These are phyloP conservation scores for Benitochromis conjunctus DNA, from an alignment of 2,113 vertebrate species.

Conservation along the genomic window DNA sequence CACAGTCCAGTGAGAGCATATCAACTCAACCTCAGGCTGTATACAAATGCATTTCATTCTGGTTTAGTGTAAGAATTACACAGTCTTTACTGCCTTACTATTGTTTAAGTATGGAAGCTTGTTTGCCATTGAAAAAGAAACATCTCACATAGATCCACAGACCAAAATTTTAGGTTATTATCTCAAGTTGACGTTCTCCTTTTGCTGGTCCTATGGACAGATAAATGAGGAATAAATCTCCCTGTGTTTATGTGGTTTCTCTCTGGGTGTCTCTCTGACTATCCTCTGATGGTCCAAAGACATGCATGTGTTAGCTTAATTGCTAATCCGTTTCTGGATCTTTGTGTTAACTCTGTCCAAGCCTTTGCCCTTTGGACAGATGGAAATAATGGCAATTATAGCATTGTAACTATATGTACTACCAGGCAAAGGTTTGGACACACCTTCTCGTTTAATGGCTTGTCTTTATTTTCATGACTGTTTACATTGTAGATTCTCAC, in stretches of 20 bases:
- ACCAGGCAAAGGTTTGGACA: no score
- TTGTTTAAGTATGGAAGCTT: background rate
- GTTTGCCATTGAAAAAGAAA: background rate
- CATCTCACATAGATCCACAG: background rate
- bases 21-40: background rate
- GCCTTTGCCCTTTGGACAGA: no score
- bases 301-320: background rate
- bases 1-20: background rate
- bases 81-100: background rate
- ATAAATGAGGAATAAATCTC: background rate
- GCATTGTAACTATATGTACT: no score
- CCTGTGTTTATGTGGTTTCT: background rate
- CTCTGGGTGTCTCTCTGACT: background rate
- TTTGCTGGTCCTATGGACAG: background rate
- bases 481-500: background rate
- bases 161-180: background rate
- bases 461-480: no score
- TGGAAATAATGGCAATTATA: no score
- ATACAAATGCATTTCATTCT: background rate
- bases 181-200: background rate
- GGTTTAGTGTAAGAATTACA: background rate
- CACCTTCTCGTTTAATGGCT: no score
- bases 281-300: background rate
- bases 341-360: background rate
- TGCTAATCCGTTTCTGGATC: background rate